Conservation (phyloP, 2,113 vertebrate genomes). For the Syngnathus scovelli region DNA sequence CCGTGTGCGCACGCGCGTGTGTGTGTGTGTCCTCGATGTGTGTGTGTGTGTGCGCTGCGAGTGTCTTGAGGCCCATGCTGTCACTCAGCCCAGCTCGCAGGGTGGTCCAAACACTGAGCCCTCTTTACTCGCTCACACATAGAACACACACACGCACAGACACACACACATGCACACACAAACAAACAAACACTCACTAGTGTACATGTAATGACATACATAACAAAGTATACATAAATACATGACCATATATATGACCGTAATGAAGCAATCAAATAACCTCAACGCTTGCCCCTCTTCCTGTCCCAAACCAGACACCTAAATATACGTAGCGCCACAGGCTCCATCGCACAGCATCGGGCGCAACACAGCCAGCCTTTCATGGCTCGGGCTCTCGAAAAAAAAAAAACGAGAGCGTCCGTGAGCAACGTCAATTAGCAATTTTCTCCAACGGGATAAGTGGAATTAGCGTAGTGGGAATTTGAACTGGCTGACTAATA, state of each 20-base stretch:
- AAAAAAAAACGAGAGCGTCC: slow-evolving; percentile 19
- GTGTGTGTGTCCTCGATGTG: slow-evolving; percentile 2
- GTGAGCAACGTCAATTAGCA: slow-evolving; percentile 4
- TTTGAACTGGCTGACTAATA: neutral
- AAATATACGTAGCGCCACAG: slow-evolving; percentile 44
- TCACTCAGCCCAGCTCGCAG: slow-evolving; percentile 68
- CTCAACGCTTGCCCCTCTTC: slow-evolving; percentile 63
- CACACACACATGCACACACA: slow-evolving; percentile 38
- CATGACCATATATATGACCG: slow-evolving; percentile 63
- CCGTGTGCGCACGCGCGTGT: too few relatives aligned
- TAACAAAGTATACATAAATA: slow-evolving; percentile 67
- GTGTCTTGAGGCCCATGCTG: slow-evolving; percentile 62
- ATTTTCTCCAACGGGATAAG: neutral
- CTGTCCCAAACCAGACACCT: slow-evolving; percentile 59
- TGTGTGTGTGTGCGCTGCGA: slow-evolving; percentile 28
- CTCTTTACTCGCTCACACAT: slow-evolving; percentile 52
- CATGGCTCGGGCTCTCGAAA: slow-evolving; percentile 35
- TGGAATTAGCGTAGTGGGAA: neutral
- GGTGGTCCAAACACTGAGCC: slow-evolving; percentile 70
- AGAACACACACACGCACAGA: slow-evolving; percentile 12
- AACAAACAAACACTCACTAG: slow-evolving; percentile 66
- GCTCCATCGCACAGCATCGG: slow-evolving; percentile 33
- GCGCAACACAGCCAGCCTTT: slow-evolving; percentile 44
- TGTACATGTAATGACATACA: slow-evolving; percentile 66
- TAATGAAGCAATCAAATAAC: slow-evolving; percentile 71